Conservation (phyloP, 1,140 invertebrate species). For the Probaryconus sp. region DNA sequence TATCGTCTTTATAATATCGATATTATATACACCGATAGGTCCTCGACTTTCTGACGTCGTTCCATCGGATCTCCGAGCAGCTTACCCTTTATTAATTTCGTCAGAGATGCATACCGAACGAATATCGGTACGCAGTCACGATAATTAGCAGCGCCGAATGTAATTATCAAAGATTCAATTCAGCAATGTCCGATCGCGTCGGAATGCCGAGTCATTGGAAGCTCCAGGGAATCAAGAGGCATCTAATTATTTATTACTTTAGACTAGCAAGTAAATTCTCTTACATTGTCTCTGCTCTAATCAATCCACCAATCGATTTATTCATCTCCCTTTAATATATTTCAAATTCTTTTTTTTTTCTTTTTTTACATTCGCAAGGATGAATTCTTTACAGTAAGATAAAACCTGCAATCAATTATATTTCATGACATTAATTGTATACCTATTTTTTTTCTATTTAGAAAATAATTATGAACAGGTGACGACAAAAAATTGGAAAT, state of each 20-base stretch:
- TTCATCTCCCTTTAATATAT: slow-evolving; percentile 24
- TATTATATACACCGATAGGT: slow-evolving; percentile 30
- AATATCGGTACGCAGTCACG: slow-evolving; percentile 41
- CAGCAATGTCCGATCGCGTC: slow-evolving; percentile 51
- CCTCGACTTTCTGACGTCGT: slow-evolving; percentile 5
- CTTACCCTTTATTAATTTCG: slow-evolving; percentile 50
- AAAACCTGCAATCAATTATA: no score
- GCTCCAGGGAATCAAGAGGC: slow-evolving; percentile 29
- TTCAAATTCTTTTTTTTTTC: slow-evolving; percentile 4
- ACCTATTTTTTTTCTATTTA: no score
- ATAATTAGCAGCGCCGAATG: slow-evolving; percentile 56
- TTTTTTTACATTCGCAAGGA: no score
- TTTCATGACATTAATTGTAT: no score
- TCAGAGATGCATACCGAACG: slow-evolving; percentile 44
- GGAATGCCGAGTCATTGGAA: slow-evolving; percentile 37
- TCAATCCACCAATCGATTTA: slow-evolving; percentile 57
- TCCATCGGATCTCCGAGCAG: slow-evolving; percentile 15
- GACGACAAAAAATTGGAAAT: no score
- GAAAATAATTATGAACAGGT: no score
- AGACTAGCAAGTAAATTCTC: slow-evolving; percentile 43
- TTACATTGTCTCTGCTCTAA: slow-evolving; percentile 33
- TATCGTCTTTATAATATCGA: no score
- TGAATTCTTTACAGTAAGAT: no score
- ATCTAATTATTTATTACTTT: slow-evolving; percentile 58
- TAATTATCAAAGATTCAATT: slow-evolving; percentile 61